phyloP scores from a whole-genome alignment of 2,113 vertebrate genomes.

The Pomatostomus ruficeps region DNA sequence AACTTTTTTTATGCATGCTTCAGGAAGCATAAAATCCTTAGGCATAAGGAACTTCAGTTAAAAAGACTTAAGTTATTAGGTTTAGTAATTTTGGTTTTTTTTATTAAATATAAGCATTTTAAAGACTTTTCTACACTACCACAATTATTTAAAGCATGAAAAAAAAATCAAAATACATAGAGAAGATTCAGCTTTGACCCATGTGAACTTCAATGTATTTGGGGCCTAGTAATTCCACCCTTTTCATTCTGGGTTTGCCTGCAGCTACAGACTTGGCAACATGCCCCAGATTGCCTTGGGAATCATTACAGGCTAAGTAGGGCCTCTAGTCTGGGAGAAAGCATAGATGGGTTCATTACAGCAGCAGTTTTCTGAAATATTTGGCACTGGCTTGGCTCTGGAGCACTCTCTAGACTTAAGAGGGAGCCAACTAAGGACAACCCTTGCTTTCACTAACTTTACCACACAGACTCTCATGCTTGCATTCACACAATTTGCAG shows the following conservation, averaged over 20 bases:
- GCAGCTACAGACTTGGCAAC: constrained; percentile 19
- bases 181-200: neutral
- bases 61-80: neutral
- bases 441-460: neutral
- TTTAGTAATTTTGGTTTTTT: neutral
- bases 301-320: constrained; percentile 16
- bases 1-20: neutral
- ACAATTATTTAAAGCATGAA: neutral
- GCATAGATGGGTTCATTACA: neutral
- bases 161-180: neutral
- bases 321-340: constrained; percentile 18
- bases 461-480: neutral
- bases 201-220: neutral
- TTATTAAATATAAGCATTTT: neutral
- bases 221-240: neutral
- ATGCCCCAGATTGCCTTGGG: neutral
- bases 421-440: constrained; percentile 15
- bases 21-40: neutral
- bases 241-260: neutral
- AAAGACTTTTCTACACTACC: neutral
- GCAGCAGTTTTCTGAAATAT: constrained; percentile 8
- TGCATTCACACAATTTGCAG: neutral
- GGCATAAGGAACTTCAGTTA: neutral
- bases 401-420: neutral
- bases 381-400: neutral